These are phyloP conservation scores for Parnassius mnemosyne DNA, from an alignment of 2,888 invertebrate species.

Conservation along the genomic window DNA sequence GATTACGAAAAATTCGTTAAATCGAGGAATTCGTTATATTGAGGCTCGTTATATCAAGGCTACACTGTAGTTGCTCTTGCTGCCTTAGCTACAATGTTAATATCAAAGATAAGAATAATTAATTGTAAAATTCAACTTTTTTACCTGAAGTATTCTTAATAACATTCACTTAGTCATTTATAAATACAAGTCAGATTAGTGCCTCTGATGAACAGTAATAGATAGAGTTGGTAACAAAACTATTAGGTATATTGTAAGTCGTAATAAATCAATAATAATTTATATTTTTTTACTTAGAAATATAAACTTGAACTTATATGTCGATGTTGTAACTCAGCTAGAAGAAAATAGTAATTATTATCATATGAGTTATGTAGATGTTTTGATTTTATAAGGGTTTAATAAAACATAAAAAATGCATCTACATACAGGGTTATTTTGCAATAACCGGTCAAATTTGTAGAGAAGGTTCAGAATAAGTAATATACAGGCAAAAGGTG, in stretches of 20 bases:
- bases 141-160: slow-evolving; percentile 3
- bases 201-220: no score
- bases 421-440: no score
- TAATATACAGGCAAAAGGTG: no score
- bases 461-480: no score
- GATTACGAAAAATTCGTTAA: no score
- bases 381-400: no score
- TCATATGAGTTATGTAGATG: no score
- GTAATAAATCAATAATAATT: slow-evolving; percentile 15
- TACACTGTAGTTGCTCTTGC: background rate
- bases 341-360: background rate
- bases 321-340: slow-evolving; percentile 1
- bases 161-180: slow-evolving; percentile 1
- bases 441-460: no score
- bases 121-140: slow-evolving; percentile 1
- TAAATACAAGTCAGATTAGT: no score
- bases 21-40: no score
- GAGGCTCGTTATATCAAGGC: no score
- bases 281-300: slow-evolving; percentile 23
- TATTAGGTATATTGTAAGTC: slow-evolving; percentile 1
- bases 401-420: no score
- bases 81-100: slow-evolving; percentile 17
- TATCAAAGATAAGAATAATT: background rate
- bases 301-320: slow-evolving; percentile 9
- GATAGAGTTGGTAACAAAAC: background rate